A percentile compares a stretch with the other conserved stretches of the same genome.
Evolutionary conservation across 2,888 invertebrate genomes (phyloP).

Genomic region (Coecobrya sp.): DNA sequence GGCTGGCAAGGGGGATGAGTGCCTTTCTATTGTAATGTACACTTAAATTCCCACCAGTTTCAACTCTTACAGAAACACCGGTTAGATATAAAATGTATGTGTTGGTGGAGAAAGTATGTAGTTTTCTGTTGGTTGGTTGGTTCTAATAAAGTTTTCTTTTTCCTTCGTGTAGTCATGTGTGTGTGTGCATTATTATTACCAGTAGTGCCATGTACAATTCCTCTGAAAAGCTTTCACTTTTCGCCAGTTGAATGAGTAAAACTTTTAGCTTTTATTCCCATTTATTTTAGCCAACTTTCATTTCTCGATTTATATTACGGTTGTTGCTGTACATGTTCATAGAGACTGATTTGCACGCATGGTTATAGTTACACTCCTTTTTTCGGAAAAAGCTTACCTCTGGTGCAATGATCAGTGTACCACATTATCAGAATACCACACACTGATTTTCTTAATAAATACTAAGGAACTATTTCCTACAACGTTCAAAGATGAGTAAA

Average conservation of each 20-base stretch:
- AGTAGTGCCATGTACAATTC: neutral
- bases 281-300: slow-evolving; percentile 54
- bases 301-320: slow-evolving; percentile 25
- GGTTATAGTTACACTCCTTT: neutral
- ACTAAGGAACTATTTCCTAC: too few species aligned
- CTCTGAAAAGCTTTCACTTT: slow-evolving; percentile 30
- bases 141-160: too few species aligned
- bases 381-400: neutral
- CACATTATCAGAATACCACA: neutral
- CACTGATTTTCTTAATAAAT: neutral
- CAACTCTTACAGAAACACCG: neutral
- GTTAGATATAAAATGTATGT: neutral
- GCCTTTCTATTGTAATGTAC: slow-evolving; percentile 15
- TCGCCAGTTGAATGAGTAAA: slow-evolving; percentile 16
- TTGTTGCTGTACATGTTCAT: neutral
- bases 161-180: neutral
- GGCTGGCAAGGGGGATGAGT: neutral
- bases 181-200: neutral
- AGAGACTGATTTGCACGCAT: too few species aligned
- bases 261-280: slow-evolving; percentile 57
- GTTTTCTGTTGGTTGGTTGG: neutral
- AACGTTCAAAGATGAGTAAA: too few species aligned
- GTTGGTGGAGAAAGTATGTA: neutral
- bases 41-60: neutral
- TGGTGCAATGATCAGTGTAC: neutral